phyloP scores from a whole-genome alignment of 2,797 vertebrate genomes.

The Phrynocephalus guinanensis region DNA sequence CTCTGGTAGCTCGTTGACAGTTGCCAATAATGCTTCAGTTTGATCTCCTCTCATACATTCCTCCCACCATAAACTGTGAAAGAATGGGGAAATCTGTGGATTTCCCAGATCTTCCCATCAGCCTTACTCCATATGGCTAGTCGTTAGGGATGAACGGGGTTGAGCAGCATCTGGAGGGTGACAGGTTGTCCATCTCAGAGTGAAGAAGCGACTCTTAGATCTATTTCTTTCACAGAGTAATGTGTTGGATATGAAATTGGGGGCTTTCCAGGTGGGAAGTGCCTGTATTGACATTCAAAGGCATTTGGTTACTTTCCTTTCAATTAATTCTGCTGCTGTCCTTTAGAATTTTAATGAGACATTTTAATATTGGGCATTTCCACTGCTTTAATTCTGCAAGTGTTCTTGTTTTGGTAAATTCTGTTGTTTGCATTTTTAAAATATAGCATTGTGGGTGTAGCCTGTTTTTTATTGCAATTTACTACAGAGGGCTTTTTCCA shows the following conservation, averaged over 20 bases:
- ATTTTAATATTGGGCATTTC: neutral
- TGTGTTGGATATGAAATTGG: neutral
- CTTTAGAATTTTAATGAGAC: neutral
- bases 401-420: neutral
- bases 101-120: neutral
- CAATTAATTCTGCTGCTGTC: neutral
- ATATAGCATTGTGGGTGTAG: neutral
- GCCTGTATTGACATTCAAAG: neutral
- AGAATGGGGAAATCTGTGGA: neutral
- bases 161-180: too few species aligned
- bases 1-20: neutral
- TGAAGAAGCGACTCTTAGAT: neutral
- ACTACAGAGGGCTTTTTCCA: neutral
- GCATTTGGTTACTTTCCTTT: neutral
- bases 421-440: neutral
- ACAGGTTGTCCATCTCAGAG: too few species aligned
- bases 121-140: neutral
- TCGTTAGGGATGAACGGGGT: neutral
- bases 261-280: too few species aligned
- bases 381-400: neutral
- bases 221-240: neutral
- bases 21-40: neutral
- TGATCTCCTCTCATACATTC: neutral
- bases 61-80: neutral
- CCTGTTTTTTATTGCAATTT: neutral